These are phyloP conservation scores for Gnatocerus cornutus DNA, from an alignment of 2,888 invertebrate genomes.

Conservation along the genomic window DNA sequence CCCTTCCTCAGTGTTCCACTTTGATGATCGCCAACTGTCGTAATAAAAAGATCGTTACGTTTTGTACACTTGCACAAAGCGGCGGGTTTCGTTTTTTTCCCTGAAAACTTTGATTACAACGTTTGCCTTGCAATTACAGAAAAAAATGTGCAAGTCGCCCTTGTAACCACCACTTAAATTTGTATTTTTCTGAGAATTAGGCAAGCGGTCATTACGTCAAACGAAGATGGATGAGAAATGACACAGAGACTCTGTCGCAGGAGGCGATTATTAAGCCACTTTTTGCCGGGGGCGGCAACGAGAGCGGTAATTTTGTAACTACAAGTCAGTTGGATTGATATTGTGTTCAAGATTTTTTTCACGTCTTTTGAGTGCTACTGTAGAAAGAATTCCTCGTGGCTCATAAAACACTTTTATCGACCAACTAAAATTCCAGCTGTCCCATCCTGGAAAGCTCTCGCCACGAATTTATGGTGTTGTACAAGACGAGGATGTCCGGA, in stretches of 20 bases:
- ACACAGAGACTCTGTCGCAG: constrained; percentile 23
- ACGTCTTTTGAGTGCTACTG: background rate
- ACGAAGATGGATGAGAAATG: constrained; percentile 21
- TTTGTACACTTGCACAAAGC: constrained; percentile 43
- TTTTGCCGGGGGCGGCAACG: constrained; percentile 21
- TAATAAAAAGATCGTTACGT: constrained; percentile 49
- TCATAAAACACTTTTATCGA: constrained; percentile 52
- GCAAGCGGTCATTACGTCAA: constrained; percentile 21
- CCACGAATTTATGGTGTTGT: constrained; percentile 40
- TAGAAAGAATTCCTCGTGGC: constrained; percentile 45
- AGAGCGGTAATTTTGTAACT: constrained; percentile 25
- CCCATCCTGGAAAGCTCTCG: constrained; percentile 29
- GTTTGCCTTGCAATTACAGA: constrained; percentile 25
- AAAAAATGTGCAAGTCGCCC: constrained; percentile 40
- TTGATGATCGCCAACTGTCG: constrained; percentile 43
- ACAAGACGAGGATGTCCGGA: constrained; percentile 26
- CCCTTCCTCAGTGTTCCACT: constrained; percentile 37
- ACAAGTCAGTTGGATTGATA: background rate
- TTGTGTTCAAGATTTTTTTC: background rate
- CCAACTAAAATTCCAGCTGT: constrained; percentile 53
- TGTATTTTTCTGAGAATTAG: constrained; percentile 38
- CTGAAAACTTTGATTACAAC: constrained; percentile 34
- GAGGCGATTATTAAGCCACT: constrained; percentile 5
- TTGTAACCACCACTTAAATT: constrained; percentile 35
- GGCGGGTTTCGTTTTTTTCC: constrained; percentile 35